Base-by-base conservation (phyloP, 2,888 invertebrate genomes). In the Lottia scabra region DNA sequence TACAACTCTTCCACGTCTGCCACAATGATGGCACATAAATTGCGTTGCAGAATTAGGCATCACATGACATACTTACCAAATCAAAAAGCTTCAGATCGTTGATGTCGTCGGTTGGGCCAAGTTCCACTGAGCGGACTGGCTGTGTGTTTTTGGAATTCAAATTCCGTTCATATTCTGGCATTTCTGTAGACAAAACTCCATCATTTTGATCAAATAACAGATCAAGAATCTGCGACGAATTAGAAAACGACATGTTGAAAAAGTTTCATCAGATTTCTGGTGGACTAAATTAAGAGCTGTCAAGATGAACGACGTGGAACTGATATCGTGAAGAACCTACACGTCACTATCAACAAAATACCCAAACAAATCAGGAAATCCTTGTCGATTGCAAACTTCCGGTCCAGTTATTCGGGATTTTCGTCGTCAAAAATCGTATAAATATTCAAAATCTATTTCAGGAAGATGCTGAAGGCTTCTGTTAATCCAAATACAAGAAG, bases 141-240 rank as follows among this genome's bases (percentile, higher is more conserved):
- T 10, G 65, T 27, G 23, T 12, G 27, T n/a, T n/a, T 64, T 38
- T 38, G 26, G 30, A 13, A 26, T n/a, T 64, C 27, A 27, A 12
- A 23, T 62, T 62, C n/a, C 62, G n/a, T 13, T 62, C 6, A 23
- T 62, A 23, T 16, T 45, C 23, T 12, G 67, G 46, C n/a, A 71
- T 13, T 46, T 85, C 85, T 63, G 79, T 81, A 48, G 80, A 80
- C 46, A 85, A 71, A 43, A 85, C 73, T 15, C 86, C 85, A 63
- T 83, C 83, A 65, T 78, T 74, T 66, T 80, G 77, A 76, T 87
- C 84, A 78, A 86, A 87, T 27, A 87, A 76, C 71, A 87, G 44
- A 71, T 87, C 85, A 56, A 87, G 72, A 38, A 86, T 81, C n/a
- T 84, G 74, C 23, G 72, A 63, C 1, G 77, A 68, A 30, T 71